A percentile compares a stretch with the other conserved stretches of the same genome.
Evolutionary conservation across 2,888 invertebrate species (phyloP).

Genomic region (Prionchulus punctatus): DNA sequence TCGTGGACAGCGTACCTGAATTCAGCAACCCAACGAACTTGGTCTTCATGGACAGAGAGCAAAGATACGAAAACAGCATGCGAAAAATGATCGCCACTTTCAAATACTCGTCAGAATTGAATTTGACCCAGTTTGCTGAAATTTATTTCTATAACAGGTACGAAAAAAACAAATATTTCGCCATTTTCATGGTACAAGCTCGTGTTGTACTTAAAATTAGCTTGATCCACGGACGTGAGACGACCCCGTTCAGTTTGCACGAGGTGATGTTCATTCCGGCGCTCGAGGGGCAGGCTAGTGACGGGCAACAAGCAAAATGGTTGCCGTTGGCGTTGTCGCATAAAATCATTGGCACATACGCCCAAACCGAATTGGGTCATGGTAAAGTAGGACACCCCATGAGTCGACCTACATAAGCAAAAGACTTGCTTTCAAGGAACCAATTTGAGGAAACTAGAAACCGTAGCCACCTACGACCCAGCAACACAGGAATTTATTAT

Average conservation of each 20-base stretch:
- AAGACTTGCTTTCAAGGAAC: conserved; percentile 47
- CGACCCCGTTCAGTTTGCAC: conserved; percentile 52
- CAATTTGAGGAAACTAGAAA: conserved; percentile 76
- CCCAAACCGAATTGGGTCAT: conserved; percentile 89
- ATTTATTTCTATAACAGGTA: too few species aligned
- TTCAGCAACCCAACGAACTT: conserved; percentile 26
- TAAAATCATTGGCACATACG: conserved; percentile 78
- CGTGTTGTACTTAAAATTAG: too few species aligned
- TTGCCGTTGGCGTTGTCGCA: conserved; percentile 61
- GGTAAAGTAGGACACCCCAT: too few species aligned
- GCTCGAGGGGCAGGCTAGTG: conserved; percentile 67
- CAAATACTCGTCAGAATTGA: too few species aligned
- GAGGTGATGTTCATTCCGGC: conserved; percentile 84
- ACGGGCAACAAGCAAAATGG: conserved; percentile 77
- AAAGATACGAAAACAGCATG: conserved; percentile 31
- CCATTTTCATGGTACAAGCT: too few species aligned
- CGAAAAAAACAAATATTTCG: too few species aligned
- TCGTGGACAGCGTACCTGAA: conserved; percentile 27
- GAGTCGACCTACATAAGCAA: too few species aligned
- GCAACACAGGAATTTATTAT: conserved; percentile 65
- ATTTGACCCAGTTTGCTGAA: too few species aligned
- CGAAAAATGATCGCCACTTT: conserved; percentile 28
- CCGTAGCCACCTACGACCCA: conserved; percentile 74
- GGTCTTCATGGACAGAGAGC: conserved; percentile 30
- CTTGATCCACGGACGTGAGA: conserved; percentile 22